phyloP scores from a whole-genome alignment of 2,113 vertebrate species.

The Nibea coibor region DNA sequence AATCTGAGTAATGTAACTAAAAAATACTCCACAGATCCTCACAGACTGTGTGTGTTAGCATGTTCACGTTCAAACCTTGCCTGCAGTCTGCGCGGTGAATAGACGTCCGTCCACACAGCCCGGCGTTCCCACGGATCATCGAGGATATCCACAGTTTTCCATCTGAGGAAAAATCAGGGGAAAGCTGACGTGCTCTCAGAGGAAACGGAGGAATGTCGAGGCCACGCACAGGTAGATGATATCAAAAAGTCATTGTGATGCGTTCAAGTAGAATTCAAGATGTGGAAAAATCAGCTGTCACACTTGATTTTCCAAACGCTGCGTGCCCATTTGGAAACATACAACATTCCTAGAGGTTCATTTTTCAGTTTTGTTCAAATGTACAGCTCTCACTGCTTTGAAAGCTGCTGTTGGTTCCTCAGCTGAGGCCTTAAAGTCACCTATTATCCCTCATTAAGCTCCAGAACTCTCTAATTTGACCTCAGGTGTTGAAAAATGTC shows the following conservation, averaged over 20 bases:
- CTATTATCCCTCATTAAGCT: background rate
- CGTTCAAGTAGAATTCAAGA: slow-evolving; percentile 6
- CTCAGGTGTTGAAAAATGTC: background rate
- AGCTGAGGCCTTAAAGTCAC: background rate
- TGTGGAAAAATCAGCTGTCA: background rate
- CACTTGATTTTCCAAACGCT: background rate
- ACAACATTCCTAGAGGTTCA: background rate
- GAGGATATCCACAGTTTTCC: background rate
- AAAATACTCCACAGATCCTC: too few relatives aligned
- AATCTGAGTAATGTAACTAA: too few relatives aligned
- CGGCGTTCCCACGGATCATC: background rate
- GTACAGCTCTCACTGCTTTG: background rate
- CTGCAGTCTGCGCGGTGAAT: background rate
- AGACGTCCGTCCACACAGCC: background rate
- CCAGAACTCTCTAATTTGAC: background rate
- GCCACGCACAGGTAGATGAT: background rate
- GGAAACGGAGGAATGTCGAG: background rate
- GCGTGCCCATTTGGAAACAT: background rate
- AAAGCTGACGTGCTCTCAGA: background rate
- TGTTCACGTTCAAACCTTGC: too few relatives aligned
- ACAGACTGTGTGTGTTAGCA: too few relatives aligned
- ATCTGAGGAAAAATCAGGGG: background rate
- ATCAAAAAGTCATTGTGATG: background rate
- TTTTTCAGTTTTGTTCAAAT: background rate
- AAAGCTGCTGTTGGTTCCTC: background rate